Percentiles rank a stretch among this genome's conserved stretches.
Evolutionary conservation across 2,113 vertebrate genomes (phyloP).

Genomic region (Petroica traversi): DNA sequence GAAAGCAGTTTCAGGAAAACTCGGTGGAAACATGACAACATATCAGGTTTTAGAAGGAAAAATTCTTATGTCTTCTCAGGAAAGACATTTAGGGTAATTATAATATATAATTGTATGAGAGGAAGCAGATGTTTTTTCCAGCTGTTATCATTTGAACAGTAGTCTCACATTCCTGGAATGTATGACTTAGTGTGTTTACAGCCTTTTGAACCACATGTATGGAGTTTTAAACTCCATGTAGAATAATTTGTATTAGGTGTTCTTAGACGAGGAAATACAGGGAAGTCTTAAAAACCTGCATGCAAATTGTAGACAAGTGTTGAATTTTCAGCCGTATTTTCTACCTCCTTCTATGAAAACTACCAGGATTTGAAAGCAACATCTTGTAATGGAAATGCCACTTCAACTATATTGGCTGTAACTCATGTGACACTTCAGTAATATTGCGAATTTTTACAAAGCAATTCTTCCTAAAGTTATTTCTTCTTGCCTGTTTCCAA

Average conservation of each 20-base stretch:
- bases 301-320: neutral
- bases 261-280: neutral
- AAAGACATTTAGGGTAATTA: neutral
- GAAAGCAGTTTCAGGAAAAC: neutral
- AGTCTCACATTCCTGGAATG: neutral
- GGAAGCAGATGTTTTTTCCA: neutral
- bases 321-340: neutral
- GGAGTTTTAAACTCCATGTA: neutral
- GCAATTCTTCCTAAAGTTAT: neutral
- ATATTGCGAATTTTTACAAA: neutral
- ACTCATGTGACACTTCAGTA: neutral
- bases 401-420: neutral
- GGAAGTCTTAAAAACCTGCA: neutral
- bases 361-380: neutral
- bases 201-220: neutral
- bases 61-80: neutral
- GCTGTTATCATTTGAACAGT: neutral
- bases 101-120: neutral
- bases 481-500: neutral
- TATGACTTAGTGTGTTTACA: neutral
- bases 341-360: neutral
- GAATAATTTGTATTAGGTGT: neutral
- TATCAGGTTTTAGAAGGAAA: neutral
- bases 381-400: neutral
- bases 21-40: neutral